Base-by-base conservation (phyloP, 2,888 invertebrate genomes). In the Cerastis leucographa region DNA sequence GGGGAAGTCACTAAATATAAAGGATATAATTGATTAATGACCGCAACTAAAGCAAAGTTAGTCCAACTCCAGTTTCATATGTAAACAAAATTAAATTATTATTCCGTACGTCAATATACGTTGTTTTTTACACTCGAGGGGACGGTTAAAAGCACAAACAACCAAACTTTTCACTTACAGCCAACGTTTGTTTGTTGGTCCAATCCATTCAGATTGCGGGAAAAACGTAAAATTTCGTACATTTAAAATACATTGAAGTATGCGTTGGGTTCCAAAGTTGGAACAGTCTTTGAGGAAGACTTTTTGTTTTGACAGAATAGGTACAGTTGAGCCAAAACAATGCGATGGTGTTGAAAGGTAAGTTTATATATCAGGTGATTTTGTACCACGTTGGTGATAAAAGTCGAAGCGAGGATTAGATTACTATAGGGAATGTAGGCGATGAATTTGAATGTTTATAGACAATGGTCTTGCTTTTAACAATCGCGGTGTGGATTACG, bases 161-260 rank as follows among this genome's bases (percentile, higher is more conserved):
- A 86, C 89, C 84, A 67, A 94, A 94, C 94, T 94, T 94, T 93
- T 91, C 92, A 94, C 94, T 94, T 92, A 93, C 89, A 86, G 89
- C 80, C 83, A 85, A 78, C 80, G 83, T 83, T 91, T 90, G 90
- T 91, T 92, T 92, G 91, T 88, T 89, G 81, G 89, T 81, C 88
- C 86, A 81, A 87, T 83, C 80, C 90, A 87, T 88, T 87, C 85
- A 81, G 85, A 85, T 87, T 86, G 84, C 73, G 84, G 87, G 83
- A 83, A 88, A 89, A 88, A 90, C 84, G 84, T 79, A 77, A 84
- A 88, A 88, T 84, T 85, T 88, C 80, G 69, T 84, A 85, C 84
- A 88, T 87, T 90, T 82, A 80, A 87, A 87, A 86, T 82, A 82
- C 82, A 82, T 85, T 82, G 86, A 88, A 80, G 76, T 78, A 81